A percentile compares a stretch with the other conserved stretches of the same genome.
Conservation (phyloP, 1,140 invertebrate genomes). For the Drosophila bipectinata region DNA sequence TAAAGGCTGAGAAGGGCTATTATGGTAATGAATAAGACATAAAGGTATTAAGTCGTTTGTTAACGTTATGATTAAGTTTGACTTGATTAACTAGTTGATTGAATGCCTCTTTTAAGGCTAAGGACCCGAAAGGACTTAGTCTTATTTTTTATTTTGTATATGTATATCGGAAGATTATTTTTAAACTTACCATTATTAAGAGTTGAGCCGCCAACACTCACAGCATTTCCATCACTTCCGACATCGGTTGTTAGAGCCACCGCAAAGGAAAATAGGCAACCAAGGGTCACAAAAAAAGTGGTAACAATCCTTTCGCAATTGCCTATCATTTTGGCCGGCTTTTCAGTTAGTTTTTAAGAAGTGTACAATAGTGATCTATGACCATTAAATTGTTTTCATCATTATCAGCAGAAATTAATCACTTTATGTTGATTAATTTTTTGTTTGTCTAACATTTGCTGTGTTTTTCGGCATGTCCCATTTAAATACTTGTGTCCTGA, state of each 20-base stretch:
- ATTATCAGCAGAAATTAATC: slow-evolving; percentile 5
- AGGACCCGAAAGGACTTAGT: too few species aligned
- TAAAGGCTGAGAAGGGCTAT: neutral
- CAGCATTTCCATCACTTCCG: slow-evolving; percentile 33
- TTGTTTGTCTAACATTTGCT: neutral
- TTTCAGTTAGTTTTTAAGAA: slow-evolving; percentile 6
- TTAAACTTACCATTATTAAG: slow-evolving; percentile 59
- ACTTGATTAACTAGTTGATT: neutral
- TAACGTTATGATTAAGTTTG: too few species aligned
- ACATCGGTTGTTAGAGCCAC: slow-evolving; percentile 49
- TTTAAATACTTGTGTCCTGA: neutral
- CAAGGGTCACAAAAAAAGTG: slow-evolving; percentile 23
- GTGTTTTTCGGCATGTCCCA: too few species aligned
- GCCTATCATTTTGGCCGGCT: slow-evolving; percentile 43
- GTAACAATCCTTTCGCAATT: slow-evolving; percentile 12
- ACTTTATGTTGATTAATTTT: slow-evolving; percentile 10
- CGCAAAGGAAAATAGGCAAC: slow-evolving; percentile 13
- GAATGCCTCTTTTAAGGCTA: too few species aligned
- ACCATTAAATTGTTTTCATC: slow-evolving; percentile 24
- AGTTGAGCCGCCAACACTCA: slow-evolving; percentile 49
- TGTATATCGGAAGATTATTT: neutral
- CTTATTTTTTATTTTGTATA: too few species aligned
- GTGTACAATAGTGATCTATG: slow-evolving; percentile 5
- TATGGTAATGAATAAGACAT: neutral
- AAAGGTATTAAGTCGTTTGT: neutral